Conservation (phyloP, 2,113 vertebrate species). For the Corydoras maculifer region DNA sequence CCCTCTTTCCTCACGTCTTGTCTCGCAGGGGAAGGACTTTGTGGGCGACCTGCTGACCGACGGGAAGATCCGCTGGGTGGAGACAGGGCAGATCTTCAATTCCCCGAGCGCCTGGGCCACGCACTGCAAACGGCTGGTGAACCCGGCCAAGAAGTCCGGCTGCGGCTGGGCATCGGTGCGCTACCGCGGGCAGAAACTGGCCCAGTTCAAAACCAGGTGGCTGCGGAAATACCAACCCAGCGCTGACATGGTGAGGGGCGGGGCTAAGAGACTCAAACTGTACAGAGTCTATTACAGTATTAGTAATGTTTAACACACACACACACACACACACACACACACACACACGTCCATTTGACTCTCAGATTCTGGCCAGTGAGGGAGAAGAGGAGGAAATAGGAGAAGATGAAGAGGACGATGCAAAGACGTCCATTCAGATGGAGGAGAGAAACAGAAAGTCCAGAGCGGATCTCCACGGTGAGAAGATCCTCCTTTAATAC, state of each 20-base stretch:
- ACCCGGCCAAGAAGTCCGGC: constrained; percentile 93
- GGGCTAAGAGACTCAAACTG: constrained; percentile 38
- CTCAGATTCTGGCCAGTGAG: constrained; percentile 83
- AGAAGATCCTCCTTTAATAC: not conserved
- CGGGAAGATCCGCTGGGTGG: constrained; percentile 93
- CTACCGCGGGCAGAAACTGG: constrained; percentile 91
- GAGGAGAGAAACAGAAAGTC: constrained; percentile 74
- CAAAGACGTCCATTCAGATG: constrained; percentile 55
- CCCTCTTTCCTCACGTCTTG: not conserved
- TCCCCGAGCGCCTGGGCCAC: constrained; percentile 97
- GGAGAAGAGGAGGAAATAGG: constrained; percentile 82
- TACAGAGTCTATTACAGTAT: constrained; percentile 10
- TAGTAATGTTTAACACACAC: not conserved
- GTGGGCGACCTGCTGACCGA: constrained; percentile 84
- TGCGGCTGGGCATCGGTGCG: constrained; percentile 95
- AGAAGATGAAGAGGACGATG: constrained; percentile 85
- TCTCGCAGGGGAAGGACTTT: constrained; percentile 86
- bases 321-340: too few relatives aligned
- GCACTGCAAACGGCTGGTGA: constrained; percentile 92
- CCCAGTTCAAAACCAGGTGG: constrained; percentile 94
- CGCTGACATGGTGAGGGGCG: constrained; percentile 74
- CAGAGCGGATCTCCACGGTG: constrained; percentile 60
- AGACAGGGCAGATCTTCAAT: constrained; percentile 90
- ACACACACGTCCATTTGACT: not conserved
- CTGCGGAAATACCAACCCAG: constrained; percentile 82